Percentiles rank a stretch among this genome's conserved stretches.
These are phyloP conservation scores for Drosophila aff. DNA, from an alignment of 1,140 invertebrate species.

Conservation along the genomic window DNA sequence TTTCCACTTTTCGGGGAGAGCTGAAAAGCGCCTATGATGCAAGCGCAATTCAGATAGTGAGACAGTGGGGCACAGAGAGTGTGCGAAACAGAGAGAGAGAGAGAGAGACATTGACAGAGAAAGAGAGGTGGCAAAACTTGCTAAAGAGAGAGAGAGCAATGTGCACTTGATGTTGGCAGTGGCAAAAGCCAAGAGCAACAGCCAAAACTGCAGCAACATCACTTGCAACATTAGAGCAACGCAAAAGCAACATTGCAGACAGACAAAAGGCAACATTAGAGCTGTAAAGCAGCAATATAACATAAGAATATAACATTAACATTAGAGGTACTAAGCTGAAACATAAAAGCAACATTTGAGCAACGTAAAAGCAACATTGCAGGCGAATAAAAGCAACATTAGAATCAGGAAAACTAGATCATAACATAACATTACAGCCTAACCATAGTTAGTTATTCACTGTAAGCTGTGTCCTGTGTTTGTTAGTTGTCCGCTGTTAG, in stretches of 20 bases:
- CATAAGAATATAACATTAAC: neutral
- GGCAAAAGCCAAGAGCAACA: conserved; percentile 10
- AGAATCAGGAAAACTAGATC: no score
- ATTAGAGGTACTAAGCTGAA: neutral
- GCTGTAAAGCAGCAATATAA: neutral
- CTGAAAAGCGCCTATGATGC: conserved; percentile 12
- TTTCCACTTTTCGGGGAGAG: neutral
- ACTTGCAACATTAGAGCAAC: neutral
- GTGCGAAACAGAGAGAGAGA: neutral
- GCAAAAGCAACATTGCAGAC: neutral
- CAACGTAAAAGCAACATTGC: no score
- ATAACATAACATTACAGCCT: no score
- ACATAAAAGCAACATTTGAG: neutral
- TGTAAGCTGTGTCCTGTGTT: neutral
- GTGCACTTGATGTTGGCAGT: conserved; percentile 13
- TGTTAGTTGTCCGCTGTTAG: neutral
- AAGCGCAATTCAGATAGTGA: conserved; percentile 1
- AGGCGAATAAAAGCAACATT: neutral
- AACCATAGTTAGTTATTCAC: no score
- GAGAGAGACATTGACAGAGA: neutral
- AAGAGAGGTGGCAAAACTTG: neutral
- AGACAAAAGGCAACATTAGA: neutral
- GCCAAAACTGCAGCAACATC: conserved; percentile 13
- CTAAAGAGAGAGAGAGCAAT: conserved; percentile 1
- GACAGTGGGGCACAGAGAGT: conserved; percentile 2